Conservation (phyloP, 1,140 invertebrate species). For the Drosophila ambigua region DNA sequence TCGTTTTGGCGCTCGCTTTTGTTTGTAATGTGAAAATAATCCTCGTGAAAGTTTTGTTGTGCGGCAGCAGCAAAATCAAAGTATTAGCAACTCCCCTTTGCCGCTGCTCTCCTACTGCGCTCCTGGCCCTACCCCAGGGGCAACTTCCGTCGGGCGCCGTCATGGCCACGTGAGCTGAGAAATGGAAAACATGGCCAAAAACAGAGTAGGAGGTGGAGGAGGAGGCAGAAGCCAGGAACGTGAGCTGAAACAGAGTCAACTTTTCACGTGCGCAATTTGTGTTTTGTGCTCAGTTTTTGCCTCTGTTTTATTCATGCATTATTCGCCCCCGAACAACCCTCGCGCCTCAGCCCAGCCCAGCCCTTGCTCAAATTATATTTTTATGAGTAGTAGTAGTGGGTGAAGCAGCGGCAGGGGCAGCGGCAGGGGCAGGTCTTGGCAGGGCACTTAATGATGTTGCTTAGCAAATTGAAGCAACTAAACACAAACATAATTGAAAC, state of each 20-base stretch:
- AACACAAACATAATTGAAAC: conserved; percentile 83
- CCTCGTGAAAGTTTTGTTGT: conserved; percentile 61
- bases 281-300: conserved; percentile 35
- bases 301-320: conserved; percentile 71
- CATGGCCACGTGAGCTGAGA: conserved; percentile 57
- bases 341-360: conserved; percentile 31
- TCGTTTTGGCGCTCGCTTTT: conserved; percentile 58
- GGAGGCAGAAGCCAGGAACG: conserved; percentile 10
- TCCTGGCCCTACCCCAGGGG: conserved; percentile 4
- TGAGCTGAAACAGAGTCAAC: conserved; percentile 43
- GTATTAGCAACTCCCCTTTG: conserved; percentile 55
- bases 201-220: conserved; percentile 14
- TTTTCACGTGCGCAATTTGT: conserved; percentile 67
- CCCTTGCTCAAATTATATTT: conserved; percentile 75
- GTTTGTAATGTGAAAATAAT: conserved; percentile 80
- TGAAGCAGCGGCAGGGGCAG: background rate
- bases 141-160: conserved; percentile 61
- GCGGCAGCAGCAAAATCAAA: conserved; percentile 65
- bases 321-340: conserved; percentile 45
- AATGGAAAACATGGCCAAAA: conserved; percentile 38
- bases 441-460: conserved; percentile 80
- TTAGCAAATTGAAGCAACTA: conserved; percentile 83
- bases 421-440: conserved; percentile 52
- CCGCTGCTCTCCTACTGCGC: conserved; percentile 7
- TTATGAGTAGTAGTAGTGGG: conserved; percentile 50